These are phyloP conservation scores for Eutrigla gurnardus DNA, from an alignment of 2,797 vertebrate species.

Conservation along the genomic window DNA sequence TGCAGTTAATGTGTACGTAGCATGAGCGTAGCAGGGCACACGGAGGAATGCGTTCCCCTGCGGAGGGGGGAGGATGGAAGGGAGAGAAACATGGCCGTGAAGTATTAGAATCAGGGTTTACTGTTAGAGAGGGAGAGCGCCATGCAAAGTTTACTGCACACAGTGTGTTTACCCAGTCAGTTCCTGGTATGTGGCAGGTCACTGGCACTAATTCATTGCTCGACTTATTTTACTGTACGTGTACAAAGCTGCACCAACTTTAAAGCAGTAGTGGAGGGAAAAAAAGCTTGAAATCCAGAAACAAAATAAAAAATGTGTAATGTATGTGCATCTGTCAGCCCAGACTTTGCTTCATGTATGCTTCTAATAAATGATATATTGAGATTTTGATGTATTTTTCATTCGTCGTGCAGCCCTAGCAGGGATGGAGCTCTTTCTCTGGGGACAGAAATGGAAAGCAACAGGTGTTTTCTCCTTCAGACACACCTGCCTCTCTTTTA, in stretches of 20 bases:
- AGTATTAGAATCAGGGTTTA: no score
- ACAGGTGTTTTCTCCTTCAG: constrained; percentile 38
- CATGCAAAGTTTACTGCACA: neutral
- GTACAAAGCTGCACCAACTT: neutral
- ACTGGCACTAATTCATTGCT: constrained; percentile 14
- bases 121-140: neutral
- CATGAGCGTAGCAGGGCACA: constrained; percentile 29
- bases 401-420: neutral
- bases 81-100: no score
- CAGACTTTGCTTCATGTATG: neutral
- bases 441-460: constrained; percentile 16
- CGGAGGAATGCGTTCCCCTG: constrained; percentile 32
- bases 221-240: constrained; percentile 6
- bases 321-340: no score
- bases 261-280: no score
- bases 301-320: no score
- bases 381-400: neutral
- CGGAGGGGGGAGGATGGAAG: neutral
- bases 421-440: neutral
- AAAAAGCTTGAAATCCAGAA: no score
- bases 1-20: neutral
- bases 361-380: neutral
- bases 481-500: constrained; percentile 44
- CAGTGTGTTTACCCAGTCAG: constrained; percentile 24
- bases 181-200: constrained; percentile 27